Evolutionary conservation across 2,797 vertebrate species (phyloP).

Genomic region (Acipenser oxyrinchus): DNA sequence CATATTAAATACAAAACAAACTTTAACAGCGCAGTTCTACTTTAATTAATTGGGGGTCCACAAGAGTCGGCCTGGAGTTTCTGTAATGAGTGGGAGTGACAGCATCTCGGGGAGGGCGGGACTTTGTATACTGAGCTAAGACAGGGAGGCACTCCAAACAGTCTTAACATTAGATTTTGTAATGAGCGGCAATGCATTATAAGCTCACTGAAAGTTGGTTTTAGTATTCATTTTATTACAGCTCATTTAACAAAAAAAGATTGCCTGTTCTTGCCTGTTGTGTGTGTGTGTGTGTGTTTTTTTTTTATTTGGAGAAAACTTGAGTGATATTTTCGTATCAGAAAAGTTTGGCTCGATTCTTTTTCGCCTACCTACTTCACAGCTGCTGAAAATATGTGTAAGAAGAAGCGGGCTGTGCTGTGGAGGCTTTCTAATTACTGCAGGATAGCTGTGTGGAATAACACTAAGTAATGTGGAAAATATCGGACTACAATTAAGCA

Average conservation of each 20-base stretch:
- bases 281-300: conserved; percentile 32
- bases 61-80: no score
- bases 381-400: conserved; percentile 60
- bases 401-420: conserved; percentile 40
- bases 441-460: conserved; percentile 52
- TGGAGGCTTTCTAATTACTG: conserved; percentile 31
- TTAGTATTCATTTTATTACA: conserved; percentile 25
- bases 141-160: conserved; percentile 40
- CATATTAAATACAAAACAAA: no score
- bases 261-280: conserved; percentile 40
- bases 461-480: conserved; percentile 88
- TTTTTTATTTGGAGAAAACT: conserved; percentile 42
- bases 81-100: no score
- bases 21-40: no score
- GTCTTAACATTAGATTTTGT: conserved; percentile 25
- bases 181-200: conserved; percentile 35
- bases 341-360: conserved; percentile 30
- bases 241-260: conserved; percentile 41
- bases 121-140: conserved; percentile 32
- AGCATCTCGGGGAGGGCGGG: no score
- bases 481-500: conserved; percentile 62
- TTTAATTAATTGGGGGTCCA: no score
- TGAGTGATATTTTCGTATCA: conserved; percentile 17
- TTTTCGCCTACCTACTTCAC: conserved; percentile 40
- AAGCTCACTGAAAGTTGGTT: conserved; percentile 17